These are phyloP conservation scores for Lithophane ornitopus DNA, from an alignment of 2,888 invertebrate genomes.

Conservation along the genomic window DNA sequence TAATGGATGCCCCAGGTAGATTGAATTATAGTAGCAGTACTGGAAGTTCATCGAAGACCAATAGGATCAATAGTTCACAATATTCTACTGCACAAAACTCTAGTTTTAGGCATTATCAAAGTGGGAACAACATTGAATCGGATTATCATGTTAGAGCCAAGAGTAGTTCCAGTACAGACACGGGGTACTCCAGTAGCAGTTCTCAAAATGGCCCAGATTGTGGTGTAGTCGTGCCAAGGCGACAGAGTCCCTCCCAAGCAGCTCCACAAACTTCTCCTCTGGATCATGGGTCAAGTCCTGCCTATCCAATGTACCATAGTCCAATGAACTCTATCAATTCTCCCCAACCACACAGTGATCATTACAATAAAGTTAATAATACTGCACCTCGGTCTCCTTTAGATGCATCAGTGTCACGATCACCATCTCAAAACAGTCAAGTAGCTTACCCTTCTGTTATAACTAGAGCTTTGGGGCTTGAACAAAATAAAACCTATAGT, in stretches of 20 bases:
- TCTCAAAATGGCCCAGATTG: slow-evolving; percentile 93
- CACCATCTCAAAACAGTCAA: slow-evolving; percentile 91
- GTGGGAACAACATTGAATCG: slow-evolving; percentile 90
- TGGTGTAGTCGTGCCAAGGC: slow-evolving; percentile 91
- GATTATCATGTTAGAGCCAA: slow-evolving; percentile 92
- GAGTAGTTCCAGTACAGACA: slow-evolving; percentile 91
- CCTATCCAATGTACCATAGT: slow-evolving; percentile 96
- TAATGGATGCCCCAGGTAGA: slow-evolving; percentile 93
- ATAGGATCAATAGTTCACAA: slow-evolving; percentile 88
- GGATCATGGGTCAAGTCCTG: slow-evolving; percentile 94
- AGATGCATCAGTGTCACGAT: slow-evolving; percentile 92
- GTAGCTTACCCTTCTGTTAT: slow-evolving; percentile 96
- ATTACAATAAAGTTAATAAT: slow-evolving; percentile 87
- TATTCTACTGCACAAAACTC: slow-evolving; percentile 88
- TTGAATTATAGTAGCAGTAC: slow-evolving; percentile 91
- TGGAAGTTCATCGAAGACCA: slow-evolving; percentile 87
- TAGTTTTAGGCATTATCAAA: slow-evolving; percentile 92
- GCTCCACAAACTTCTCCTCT: slow-evolving; percentile 94
- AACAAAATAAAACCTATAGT: slow-evolving; percentile 89
- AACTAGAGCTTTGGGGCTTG: slow-evolving; percentile 93
- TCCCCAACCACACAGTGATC: slow-evolving; percentile 92
- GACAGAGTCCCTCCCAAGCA: slow-evolving; percentile 93
- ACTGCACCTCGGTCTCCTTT: slow-evolving; percentile 93
- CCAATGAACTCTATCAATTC: slow-evolving; percentile 95
- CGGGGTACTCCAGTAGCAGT: slow-evolving; percentile 91